Evolutionary conservation across 2,888 invertebrate species (phyloP).

Genomic region (Trissolcus japonicus): DNA sequence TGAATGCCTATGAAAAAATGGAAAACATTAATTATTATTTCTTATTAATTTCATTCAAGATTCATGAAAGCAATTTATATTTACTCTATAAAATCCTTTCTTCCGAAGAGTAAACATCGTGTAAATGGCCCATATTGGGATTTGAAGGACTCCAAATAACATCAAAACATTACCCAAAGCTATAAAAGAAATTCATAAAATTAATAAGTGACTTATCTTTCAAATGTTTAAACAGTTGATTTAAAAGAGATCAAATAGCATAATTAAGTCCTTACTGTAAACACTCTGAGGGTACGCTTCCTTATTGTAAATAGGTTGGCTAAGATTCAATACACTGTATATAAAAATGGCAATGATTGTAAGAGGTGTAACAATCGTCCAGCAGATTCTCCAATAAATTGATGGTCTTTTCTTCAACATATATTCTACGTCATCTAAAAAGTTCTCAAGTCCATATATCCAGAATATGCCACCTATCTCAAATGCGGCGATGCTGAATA

Average conservation of each 20-base stretch:
- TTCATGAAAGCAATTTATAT: neutral
- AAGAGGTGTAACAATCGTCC: constrained; percentile 86
- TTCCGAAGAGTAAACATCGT: constrained; percentile 66
- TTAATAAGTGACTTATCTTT: too few relatives aligned
- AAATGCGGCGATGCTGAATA: constrained; percentile 75
- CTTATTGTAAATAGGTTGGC: constrained; percentile 80
- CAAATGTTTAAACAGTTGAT: too few relatives aligned
- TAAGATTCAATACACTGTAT: constrained; percentile 81
- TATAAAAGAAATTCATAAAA: constrained; percentile 59
- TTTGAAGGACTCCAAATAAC: constrained; percentile 77
- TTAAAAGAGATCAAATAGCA: too few relatives aligned
- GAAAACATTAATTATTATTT: neutral
- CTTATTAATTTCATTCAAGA: too few relatives aligned
- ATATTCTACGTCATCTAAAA: constrained; percentile 85
- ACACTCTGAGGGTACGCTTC: constrained; percentile 12
- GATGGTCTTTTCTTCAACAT: constrained; percentile 84
- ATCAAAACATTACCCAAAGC: constrained; percentile 78
- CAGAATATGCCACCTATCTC: constrained; percentile 75
- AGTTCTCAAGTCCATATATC: constrained; percentile 79
- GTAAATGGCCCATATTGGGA: constrained; percentile 75
- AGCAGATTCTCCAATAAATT: constrained; percentile 87
- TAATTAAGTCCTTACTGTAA: constrained; percentile 16
- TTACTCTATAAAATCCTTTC: constrained; percentile 44
- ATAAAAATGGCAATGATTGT: constrained; percentile 83
- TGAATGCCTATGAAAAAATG: constrained; percentile 65